A percentile compares a stretch with the other conserved stretches of the same genome.
phyloP scores from a whole-genome alignment of 1,140 invertebrate genomes.

The Solenopsis invicta region DNA sequence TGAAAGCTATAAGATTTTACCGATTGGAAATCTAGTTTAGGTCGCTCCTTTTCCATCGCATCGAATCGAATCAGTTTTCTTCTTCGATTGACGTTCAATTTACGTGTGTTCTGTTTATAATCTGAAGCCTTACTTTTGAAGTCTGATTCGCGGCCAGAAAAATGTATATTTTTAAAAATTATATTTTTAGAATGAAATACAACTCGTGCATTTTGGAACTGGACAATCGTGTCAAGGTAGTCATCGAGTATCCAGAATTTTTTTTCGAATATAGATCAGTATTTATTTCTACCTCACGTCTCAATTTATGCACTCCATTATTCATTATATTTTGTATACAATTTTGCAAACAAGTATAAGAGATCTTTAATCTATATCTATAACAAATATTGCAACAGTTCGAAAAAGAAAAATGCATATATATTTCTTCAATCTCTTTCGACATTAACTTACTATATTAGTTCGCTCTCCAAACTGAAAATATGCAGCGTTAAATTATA shows the following conservation, averaged over 20 bases:
- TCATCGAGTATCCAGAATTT: not conserved
- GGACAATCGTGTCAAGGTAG: conserved; percentile 49
- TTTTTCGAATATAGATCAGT: not conserved
- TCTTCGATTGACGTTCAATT: not conserved
- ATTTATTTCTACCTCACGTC: not conserved
- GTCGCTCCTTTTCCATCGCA: not conserved
- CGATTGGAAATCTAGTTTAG: not conserved
- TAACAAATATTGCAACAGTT: not conserved
- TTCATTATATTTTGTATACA: conserved; percentile 4
- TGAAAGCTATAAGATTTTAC: not conserved
- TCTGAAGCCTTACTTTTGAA: conserved; percentile 10
- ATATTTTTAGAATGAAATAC: conserved; percentile 45
- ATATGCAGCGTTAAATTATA: not conserved
- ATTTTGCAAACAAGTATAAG: not conserved
- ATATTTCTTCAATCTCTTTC: not conserved
- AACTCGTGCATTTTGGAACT: conserved; percentile 31
- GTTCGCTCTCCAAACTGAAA: not conserved
- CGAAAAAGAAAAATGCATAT: not conserved
- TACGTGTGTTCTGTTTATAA: not conserved
- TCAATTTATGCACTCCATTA: not conserved
- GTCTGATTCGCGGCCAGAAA: conserved; percentile 15
- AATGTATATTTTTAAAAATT: conserved; percentile 35
- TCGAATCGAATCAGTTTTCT: not conserved
- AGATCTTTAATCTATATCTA: not conserved
- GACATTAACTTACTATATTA: not conserved